Percentiles rank a stretch among this genome's conserved stretches.
Conservation (phyloP, 2,113 vertebrate species). For the Chamaetylas fuelleborni region DNA sequence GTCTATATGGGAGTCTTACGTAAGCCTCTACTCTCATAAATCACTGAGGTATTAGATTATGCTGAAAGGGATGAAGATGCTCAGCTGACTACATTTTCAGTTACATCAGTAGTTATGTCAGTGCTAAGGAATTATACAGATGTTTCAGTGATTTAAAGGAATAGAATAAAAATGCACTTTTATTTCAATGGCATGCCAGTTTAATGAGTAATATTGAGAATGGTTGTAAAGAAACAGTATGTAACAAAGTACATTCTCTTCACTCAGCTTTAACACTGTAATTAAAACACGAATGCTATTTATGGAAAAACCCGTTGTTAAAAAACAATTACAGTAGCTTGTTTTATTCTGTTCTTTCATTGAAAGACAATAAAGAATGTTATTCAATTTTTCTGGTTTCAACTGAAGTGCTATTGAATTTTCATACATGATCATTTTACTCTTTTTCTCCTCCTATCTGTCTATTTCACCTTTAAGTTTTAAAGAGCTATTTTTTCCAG, state of each 20-base stretch:
- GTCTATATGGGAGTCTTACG: not conserved
- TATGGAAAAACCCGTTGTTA: constrained; percentile 10
- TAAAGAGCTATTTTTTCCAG: not conserved
- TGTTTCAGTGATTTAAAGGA: not conserved
- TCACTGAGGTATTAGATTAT: not conserved
- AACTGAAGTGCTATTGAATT: constrained; percentile 35
- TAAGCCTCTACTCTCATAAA: not conserved
- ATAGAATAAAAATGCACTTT: not conserved
- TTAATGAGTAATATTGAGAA: not conserved
- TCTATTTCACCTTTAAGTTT: constrained; percentile 52
- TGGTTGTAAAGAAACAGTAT: not conserved
- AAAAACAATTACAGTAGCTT: not conserved
- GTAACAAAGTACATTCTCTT: not conserved
- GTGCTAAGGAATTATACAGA: not conserved
- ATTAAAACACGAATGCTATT: constrained; percentile 11
- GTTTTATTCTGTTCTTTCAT: constrained; percentile 20
- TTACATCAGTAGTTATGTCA: not conserved
- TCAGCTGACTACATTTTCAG: not conserved
- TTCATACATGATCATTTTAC: constrained; percentile 20
- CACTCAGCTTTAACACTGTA: not conserved
- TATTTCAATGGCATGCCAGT: not conserved
- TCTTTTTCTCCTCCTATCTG: constrained; percentile 16
- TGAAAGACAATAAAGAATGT: constrained; percentile 3
- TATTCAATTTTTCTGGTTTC: not conserved
- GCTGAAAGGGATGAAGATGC: not conserved